phyloP scores from a whole-genome alignment of 2,113 vertebrate genomes.

The Caranx ignobilis region DNA sequence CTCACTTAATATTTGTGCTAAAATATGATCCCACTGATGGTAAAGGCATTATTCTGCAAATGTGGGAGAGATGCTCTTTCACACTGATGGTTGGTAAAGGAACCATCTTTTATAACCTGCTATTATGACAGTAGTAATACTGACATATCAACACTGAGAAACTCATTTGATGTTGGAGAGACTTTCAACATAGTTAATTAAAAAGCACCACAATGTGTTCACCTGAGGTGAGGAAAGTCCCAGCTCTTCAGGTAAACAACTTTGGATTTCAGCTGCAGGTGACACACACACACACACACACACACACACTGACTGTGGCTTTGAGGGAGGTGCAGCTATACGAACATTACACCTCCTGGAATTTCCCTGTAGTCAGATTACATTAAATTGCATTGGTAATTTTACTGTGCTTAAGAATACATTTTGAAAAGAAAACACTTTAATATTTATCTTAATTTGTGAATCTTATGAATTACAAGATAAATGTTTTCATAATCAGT shows the following conservation, averaged over 20 bases:
- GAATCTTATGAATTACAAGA: neutral
- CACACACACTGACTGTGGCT: neutral
- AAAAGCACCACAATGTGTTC: constrained; percentile 50
- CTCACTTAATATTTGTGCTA: constrained; percentile 48
- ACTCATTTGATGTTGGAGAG: constrained; percentile 40
- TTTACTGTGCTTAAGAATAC: neutral
- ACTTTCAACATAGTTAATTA: constrained; percentile 58
- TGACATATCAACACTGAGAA: constrained; percentile 16
- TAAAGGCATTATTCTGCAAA: constrained; percentile 30
- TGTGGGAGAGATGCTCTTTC: constrained; percentile 15
- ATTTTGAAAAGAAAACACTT: neutral
- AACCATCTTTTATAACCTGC: constrained; percentile 19
- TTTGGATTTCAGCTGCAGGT: constrained; percentile 58
- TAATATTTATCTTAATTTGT: too few species aligned
- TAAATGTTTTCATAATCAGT: neutral
- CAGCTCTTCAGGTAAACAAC: constrained; percentile 53
- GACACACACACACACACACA: constrained; percentile 43
- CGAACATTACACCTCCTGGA: constrained; percentile 39
- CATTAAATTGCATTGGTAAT: neutral
- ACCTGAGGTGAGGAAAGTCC: constrained; percentile 75
- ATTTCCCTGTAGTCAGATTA: constrained; percentile 37
- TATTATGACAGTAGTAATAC: constrained; percentile 35
- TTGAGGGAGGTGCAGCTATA: constrained; percentile 19
- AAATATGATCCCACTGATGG: constrained; percentile 51
- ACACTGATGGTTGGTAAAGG: constrained; percentile 26